phyloP scores from a whole-genome alignment of 1,140 invertebrate genomes.

The Condylostylus longicornis region DNA sequence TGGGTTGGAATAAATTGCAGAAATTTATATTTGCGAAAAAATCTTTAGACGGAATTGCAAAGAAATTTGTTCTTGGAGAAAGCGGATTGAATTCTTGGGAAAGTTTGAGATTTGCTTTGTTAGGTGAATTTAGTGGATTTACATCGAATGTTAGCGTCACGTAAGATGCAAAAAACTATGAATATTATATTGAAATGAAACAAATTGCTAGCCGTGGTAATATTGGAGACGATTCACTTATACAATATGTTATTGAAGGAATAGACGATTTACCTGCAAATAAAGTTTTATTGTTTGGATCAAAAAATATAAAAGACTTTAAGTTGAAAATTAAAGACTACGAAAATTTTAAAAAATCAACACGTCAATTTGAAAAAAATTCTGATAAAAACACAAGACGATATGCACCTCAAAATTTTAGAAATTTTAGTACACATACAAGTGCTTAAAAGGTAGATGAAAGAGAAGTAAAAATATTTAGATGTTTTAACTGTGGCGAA shows the following conservation, averaged over 20 bases:
- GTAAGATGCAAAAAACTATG: no score
- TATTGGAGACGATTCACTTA: neutral
- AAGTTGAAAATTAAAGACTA: conserved; percentile 1
- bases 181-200: conserved; percentile 3
- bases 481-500: neutral
- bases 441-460: neutral
- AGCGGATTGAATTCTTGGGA: no score
- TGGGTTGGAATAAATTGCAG: no score
- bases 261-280: neutral
- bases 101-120: no score
- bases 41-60: no score
- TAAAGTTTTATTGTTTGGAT: neutral
- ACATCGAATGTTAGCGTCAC: no score
- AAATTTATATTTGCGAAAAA: no score
- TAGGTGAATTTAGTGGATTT: no score
- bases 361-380: conserved; percentile 1
- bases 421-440: neutral
- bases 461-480: neutral
- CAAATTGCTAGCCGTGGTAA: neutral
- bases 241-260: conserved; percentile 1
- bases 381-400: neutral
- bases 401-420: neutral
- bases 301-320: neutral
- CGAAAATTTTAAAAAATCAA: conserved; percentile 1
- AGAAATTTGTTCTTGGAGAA: no score